These are phyloP conservation scores for Mythimna pallens DNA, from an alignment of 2,888 invertebrate species.

Conservation along the genomic window DNA sequence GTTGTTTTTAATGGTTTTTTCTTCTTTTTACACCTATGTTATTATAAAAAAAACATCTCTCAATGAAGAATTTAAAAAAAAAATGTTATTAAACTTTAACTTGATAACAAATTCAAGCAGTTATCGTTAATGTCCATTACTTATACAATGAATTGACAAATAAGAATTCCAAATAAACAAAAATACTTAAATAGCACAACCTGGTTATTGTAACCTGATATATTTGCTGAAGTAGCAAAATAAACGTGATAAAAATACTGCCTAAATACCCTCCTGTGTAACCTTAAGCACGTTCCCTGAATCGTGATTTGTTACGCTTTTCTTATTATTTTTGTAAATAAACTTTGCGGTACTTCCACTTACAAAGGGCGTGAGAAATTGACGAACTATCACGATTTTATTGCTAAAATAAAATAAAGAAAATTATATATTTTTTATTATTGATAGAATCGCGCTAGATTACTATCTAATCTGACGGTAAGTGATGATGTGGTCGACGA, in stretches of 20 bases:
- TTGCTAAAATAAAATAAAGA: background rate
- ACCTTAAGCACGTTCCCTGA: constrained; percentile 49
- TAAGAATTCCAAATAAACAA: background rate
- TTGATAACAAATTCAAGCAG: too few species aligned
- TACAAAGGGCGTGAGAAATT: constrained; percentile 51
- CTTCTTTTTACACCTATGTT: too few species aligned
- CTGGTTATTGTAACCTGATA: too few species aligned
- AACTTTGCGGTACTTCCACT: constrained; percentile 24
- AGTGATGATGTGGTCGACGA: too few species aligned
- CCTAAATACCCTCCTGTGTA: constrained; percentile 48
- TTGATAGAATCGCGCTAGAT: background rate
- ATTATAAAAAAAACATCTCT: too few species aligned
- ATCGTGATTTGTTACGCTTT: constrained; percentile 60
- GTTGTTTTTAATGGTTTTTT: too few species aligned
- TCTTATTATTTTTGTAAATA: constrained; percentile 51
- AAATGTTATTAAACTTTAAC: too few species aligned
- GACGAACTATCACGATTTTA: constrained; percentile 24
- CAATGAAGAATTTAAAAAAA: too few species aligned
- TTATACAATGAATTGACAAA: too few species aligned
- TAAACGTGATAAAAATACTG: background rate
- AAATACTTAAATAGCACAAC: background rate
- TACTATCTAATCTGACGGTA: background rate
- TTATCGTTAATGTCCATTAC: too few species aligned
- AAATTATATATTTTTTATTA: background rate
- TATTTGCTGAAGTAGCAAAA: background rate